These are phyloP conservation scores for Drepana falcataria DNA, from an alignment of 2,888 invertebrate genomes.

Conservation along the genomic window DNA sequence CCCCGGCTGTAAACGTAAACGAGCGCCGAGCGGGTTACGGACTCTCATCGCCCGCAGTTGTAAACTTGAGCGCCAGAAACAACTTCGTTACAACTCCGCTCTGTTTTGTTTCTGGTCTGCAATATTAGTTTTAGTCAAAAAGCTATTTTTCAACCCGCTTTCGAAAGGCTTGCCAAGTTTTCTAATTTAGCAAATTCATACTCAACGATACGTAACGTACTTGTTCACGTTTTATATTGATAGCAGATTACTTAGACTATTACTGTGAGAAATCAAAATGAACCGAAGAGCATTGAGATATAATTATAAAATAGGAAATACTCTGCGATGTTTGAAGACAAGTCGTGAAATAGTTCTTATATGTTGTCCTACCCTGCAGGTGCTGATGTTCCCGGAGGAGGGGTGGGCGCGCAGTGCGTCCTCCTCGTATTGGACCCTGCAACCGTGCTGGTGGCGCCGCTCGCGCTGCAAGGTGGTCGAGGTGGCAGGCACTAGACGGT, in stretches of 20 bases:
- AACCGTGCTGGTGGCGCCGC: constrained; percentile 92
- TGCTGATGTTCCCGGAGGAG: constrained; percentile 91
- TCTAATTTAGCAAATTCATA: constrained; percentile 74
- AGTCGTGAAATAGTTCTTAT: not conserved
- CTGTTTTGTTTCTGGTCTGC: constrained; percentile 68
- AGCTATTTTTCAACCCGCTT: constrained; percentile 72
- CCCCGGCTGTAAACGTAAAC: constrained; percentile 45
- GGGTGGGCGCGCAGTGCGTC: constrained; percentile 93
- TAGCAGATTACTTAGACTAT: constrained; percentile 45
- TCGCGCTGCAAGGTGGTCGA: constrained; percentile 91
- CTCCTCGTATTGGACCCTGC: constrained; percentile 91
- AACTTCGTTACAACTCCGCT: constrained; percentile 73
- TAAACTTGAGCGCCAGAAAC: constrained; percentile 62
- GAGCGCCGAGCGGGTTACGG: constrained; percentile 35
- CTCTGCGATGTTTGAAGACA: not conserved
- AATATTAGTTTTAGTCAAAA: constrained; percentile 77
- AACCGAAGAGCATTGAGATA: constrained; percentile 21
- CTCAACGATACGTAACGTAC: constrained; percentile 50
- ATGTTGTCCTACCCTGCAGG: constrained; percentile 61
- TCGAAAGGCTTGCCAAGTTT: constrained; percentile 72
- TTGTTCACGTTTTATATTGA: constrained; percentile 42
- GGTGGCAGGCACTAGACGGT: constrained; percentile 87
- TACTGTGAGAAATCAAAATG: constrained; percentile 37
- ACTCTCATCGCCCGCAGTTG: constrained; percentile 54
- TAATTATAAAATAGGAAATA: constrained; percentile 6